Conservation (phyloP, 1,140 invertebrate species). For the Leptinotarsa defecta region DNA sequence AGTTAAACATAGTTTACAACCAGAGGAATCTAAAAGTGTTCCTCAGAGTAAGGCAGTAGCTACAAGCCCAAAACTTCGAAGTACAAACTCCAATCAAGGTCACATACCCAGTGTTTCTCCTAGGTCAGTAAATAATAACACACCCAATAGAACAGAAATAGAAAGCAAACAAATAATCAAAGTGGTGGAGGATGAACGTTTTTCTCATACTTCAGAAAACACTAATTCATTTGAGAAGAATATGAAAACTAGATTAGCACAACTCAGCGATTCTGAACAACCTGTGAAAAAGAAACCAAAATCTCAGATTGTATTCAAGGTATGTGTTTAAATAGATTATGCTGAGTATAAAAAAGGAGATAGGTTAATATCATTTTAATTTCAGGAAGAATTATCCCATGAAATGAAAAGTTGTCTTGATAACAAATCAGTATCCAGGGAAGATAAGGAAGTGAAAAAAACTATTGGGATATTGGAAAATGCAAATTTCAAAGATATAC, state of each 20-base stretch:
- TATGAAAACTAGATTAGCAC: not conserved
- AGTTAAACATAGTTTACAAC: slow-evolving; percentile 24
- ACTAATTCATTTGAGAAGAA: not conserved
- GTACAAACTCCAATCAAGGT: not conserved
- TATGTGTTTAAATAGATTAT: not conserved
- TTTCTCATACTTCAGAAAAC: not conserved
- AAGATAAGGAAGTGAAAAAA: not conserved
- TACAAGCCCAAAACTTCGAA: not conserved
- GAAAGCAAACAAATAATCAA: not conserved
- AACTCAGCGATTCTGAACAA: not conserved
- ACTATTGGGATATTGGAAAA: not conserved
- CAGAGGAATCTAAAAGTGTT: not conserved
- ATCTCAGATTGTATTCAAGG: not conserved
- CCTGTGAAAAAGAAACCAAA: slow-evolving; percentile 18
- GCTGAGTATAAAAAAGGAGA: not conserved
- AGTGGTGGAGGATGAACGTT: not conserved
- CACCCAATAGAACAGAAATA: slow-evolving; percentile 12
- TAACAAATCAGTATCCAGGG: not conserved
- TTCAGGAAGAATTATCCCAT: not conserved
- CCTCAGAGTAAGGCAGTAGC: not conserved
- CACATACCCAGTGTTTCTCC: not conserved
- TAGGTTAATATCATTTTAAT: not conserved
- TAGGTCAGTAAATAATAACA: not conserved
- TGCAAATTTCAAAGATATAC: not conserved
- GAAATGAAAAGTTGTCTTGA: not conserved